phyloP scores from a whole-genome alignment of 2,797 vertebrate species.

The Podargus strigoides region DNA sequence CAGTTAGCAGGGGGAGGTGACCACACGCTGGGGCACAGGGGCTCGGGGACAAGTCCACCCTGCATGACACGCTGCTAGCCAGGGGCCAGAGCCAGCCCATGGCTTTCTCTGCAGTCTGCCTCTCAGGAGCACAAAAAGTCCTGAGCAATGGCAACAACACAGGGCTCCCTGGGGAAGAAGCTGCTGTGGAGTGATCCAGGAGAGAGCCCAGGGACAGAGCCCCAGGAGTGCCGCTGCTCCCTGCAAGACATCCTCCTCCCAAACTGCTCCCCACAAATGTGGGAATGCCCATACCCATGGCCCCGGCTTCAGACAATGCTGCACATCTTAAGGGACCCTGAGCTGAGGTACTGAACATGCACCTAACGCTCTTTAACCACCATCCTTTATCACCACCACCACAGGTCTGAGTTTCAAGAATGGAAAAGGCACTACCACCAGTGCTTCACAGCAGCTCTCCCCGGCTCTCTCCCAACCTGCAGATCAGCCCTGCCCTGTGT shows the following conservation, averaged over 20 bases:
- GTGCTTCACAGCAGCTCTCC: too few relatives aligned
- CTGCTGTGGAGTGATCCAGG: accelerated
- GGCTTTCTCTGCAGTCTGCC: background rate
- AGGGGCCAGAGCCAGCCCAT: background rate
- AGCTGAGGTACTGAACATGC: accelerated
- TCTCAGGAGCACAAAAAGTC: background rate
- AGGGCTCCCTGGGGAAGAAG: accelerated
- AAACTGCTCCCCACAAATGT: accelerated
- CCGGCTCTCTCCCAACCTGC: background rate
- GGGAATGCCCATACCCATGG: background rate
- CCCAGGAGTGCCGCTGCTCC: background rate
- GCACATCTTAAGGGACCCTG: background rate
- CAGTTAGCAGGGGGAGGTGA: background rate
- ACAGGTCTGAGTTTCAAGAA: too few relatives aligned
- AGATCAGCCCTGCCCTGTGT: background rate
- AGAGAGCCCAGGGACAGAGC: background rate
- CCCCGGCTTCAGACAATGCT: accelerated
- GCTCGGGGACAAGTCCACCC: background rate
- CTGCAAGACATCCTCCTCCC: background rate
- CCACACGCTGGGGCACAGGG: background rate
- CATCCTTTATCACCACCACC: background rate
- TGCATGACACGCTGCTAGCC: background rate
- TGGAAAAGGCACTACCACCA: too few relatives aligned
- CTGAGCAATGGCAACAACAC: background rate
- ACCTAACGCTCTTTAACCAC: background rate